Conservation (phyloP, 2,888 invertebrate genomes). For the Cephus sareptanus region DNA sequence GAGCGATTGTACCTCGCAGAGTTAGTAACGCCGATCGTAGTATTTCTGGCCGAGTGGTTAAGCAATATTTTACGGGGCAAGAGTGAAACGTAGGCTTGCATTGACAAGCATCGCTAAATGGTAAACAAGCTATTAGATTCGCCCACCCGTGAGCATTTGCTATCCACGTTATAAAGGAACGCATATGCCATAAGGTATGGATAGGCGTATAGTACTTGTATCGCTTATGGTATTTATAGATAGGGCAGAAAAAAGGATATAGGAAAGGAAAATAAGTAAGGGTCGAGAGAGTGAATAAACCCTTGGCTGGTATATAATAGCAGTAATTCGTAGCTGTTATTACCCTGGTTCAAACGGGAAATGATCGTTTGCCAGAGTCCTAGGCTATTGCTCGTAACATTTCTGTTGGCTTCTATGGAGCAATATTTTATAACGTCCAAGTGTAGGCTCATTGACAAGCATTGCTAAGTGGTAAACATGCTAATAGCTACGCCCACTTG, state of each 20-base stretch:
- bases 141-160: slow-evolving; percentile 24
- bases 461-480: slow-evolving; percentile 32
- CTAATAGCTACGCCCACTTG: slow-evolving; percentile 35
- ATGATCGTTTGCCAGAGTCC: background rate
- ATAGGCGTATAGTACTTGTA: background rate
- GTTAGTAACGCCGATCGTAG: background rate
- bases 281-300: background rate
- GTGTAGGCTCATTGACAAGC: slow-evolving; percentile 33
- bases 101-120: slow-evolving; percentile 32
- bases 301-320: background rate
- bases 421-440: slow-evolving; percentile 12
- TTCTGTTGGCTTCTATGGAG: background rate
- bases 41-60: background rate
- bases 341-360: background rate
- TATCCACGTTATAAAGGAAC: background rate
- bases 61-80: slow-evolving; percentile 2
- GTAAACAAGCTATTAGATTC: slow-evolving; percentile 33
- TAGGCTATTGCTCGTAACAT: background rate
- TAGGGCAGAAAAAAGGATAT: background rate
- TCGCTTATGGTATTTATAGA: background rate
- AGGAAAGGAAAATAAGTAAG: background rate
- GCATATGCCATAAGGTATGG: background rate
- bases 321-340: background rate
- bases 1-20: background rate
- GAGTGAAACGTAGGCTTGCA: slow-evolving; percentile 27